Evolutionary conservation across 2,113 vertebrate genomes (phyloP), one percentile per base, ranked within the genome.

Genomic region (Urocolius indicus): DNA sequence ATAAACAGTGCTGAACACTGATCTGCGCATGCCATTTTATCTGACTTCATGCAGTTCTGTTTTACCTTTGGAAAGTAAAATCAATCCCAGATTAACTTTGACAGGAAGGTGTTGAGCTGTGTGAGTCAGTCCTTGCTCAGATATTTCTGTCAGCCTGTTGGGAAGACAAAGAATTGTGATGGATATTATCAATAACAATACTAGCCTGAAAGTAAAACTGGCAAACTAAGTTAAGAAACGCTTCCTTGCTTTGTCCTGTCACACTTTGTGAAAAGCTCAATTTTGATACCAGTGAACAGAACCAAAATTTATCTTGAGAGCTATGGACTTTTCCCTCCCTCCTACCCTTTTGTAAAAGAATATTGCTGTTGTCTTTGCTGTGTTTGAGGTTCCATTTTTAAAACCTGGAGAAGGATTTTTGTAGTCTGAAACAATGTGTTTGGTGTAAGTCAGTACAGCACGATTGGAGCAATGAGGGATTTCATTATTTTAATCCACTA

Each of bases 31-130:
- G 23, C 26, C 26, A 41, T 92, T 92, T 76, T 87, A 76, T 81
- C 89, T 95, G 91, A 87, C 36, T 87, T 78, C 20, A 9, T 68
- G 68, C 76, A 67, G 55, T 58, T 94, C 16, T 85, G 43, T 57
- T 90, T 95, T 93, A 95, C 62, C 48, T 82, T 48, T 85, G 55
- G 84, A 89, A 94, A 82, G 77, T n/a, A 91, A 96, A 94, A 95
- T 90, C 74, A 77, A 82, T 95, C 91, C 82, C 83, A 87, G 90
- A 93, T 96, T 78, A 95, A 79, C 71, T 93, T 86, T 87, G 83
- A 82, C 62, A 76, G n/a, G 49, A 71, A 82, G 81, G 61, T 75
- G 90, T 68, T 87, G 67, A 82, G 73, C 62, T 74, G 30, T 54
- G 57, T 82, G 77, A 81, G 73, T 95, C 73, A 75, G 78, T 38